Base-by-base conservation (phyloP, 2,797 vertebrate species). In the Trematomus bernacchii region DNA sequence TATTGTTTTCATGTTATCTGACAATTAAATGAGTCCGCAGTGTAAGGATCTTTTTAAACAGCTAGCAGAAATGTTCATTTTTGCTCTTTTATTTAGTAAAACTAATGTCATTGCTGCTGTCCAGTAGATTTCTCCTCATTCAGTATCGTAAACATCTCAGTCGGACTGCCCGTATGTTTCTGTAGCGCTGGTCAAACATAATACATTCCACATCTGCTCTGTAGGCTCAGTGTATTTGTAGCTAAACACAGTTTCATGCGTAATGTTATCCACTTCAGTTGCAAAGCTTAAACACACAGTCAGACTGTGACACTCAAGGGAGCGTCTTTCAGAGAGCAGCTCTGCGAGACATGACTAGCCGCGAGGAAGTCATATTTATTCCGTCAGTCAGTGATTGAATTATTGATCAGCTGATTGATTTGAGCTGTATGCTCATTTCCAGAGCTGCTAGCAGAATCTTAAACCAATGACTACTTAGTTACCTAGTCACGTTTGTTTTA, bases 191-290 rank as follows among this genome's bases (percentile, higher is more conserved):
- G 21, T 73, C 33, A 62, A 72, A 80, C 75, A 66, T 66, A 59
- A 82, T 70, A 76, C 67, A 81, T 83, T 86, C 78, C 68, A 67
- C n/a, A 80, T 78, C 37, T 85, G 66, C 55, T 60, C 53, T 73
- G 60, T 62, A 37, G 44, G 30, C 51, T 57, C 57, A 0, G 51
- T 51, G 71, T 57, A 33, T 67, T 46, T 65, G 64, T 15, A 43
- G 46, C 52, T 13, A 14, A 69, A 66, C 33, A 54, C 14, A 14
- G 67, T 55, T 73, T 42, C 14, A 65, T 52, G 54, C 46, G 46
- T 68, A 27, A 43, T 43, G 58, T 71, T n/a, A 62, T 69, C 47
- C 27, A 53, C 46, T 68, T 55, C n/a, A 27, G 21, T 42, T 77
- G 40, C 16, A 40, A 68, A 77, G 42, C 37, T 18, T 47, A 10